A percentile compares a stretch with the other conserved stretches of the same genome.
Conservation (phyloP, 2,888 invertebrate genomes). For the Meta bourneti region DNA sequence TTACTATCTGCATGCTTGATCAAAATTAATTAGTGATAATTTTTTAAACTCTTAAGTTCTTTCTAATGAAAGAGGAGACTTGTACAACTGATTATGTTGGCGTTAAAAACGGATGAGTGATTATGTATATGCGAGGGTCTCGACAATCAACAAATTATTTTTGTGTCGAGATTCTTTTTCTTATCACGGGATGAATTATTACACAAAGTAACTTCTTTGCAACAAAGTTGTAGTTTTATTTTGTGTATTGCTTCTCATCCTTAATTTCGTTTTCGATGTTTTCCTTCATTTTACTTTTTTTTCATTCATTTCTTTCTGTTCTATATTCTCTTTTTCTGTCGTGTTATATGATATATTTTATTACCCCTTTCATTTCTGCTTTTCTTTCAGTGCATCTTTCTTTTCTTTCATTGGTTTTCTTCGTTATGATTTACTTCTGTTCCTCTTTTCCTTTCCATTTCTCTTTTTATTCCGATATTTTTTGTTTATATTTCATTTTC, state of each 20-base stretch:
- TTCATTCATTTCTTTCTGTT: neutral
- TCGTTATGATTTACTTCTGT: neutral
- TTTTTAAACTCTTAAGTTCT: conserved; percentile 21
- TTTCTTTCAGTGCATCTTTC: neutral
- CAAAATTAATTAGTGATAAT: conserved; percentile 57
- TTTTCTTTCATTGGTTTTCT: neutral
- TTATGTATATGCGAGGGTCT: conserved; percentile 2
- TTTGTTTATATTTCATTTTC: too few relatives aligned
- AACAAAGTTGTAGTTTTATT: neutral
- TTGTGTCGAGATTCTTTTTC: neutral
- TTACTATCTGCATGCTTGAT: neutral
- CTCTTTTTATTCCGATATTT: too few relatives aligned
- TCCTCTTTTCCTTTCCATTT: neutral
- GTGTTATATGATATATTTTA: neutral
- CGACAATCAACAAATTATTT: neutral
- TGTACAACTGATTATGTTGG: neutral
- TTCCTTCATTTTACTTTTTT: neutral
- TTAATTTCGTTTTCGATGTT: neutral
- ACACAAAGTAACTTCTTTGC: neutral
- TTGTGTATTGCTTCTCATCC: too few relatives aligned
- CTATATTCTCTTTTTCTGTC: neutral
- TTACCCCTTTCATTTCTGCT: neutral
- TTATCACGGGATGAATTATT: neutral
- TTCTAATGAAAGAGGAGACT: conserved; percentile 2
- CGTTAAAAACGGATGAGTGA: conserved; percentile 12